phyloP scores from a whole-genome alignment of 1,140 invertebrate genomes.

The Eueides isabella region DNA sequence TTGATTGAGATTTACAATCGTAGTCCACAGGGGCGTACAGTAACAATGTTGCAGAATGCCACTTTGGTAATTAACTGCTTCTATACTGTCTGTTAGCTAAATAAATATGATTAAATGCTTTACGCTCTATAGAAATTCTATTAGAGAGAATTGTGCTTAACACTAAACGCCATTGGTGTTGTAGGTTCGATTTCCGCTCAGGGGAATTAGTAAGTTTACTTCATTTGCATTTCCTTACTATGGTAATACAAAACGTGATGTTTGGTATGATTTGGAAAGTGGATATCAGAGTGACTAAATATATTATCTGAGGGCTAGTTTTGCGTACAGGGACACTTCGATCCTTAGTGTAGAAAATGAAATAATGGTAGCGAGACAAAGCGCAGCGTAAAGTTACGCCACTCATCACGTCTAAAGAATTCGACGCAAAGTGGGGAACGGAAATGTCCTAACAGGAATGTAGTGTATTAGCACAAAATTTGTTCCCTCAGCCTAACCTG shows the following conservation, averaged over 20 bases:
- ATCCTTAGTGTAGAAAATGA: too few relatives aligned
- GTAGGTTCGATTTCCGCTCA: not conserved
- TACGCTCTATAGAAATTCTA: not conserved
- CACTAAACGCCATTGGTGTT: not conserved
- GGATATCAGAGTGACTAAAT: too few relatives aligned
- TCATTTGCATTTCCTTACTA: not conserved
- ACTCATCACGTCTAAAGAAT: too few relatives aligned
- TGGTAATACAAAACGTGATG: not conserved
- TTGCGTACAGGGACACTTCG: too few relatives aligned
- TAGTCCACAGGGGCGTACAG: conserved; percentile 54
- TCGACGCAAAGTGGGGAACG: too few relatives aligned
- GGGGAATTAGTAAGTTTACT: not conserved
- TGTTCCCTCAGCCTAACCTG: too few relatives aligned
- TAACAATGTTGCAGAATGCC: conserved; percentile 59
- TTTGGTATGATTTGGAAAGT: too few relatives aligned
- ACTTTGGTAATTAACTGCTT: conserved; percentile 70
- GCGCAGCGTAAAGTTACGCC: too few relatives aligned
- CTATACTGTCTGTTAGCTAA: conserved; percentile 31
- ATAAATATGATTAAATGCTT: conserved; percentile 34
- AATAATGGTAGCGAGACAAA: too few relatives aligned
- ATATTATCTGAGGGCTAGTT: too few relatives aligned
- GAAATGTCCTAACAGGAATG: too few relatives aligned
- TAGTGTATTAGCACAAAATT: too few relatives aligned
- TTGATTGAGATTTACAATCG: conserved; percentile 74
- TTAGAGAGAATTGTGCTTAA: not conserved